phyloP scores from a whole-genome alignment of 2,113 vertebrate genomes.

The Gambusia affinis region DNA sequence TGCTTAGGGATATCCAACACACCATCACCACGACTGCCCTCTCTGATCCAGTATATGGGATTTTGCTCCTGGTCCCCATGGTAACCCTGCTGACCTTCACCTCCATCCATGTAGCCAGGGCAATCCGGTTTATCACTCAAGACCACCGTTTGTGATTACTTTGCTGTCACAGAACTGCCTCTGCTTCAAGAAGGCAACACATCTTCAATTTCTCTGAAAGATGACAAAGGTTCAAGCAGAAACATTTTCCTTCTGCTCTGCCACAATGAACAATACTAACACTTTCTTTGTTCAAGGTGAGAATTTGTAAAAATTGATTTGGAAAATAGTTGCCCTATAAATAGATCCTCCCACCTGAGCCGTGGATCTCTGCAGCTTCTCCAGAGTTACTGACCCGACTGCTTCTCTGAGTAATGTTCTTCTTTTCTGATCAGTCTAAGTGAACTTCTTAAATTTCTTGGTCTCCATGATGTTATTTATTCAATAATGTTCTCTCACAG shows the following conservation, averaged over 20 bases:
- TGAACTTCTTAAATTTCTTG: too few species aligned
- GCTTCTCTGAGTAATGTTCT: too few species aligned
- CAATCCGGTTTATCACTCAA: conserved; percentile 1
- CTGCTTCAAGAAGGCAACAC: background rate
- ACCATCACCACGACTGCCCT: background rate
- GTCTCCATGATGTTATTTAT: too few species aligned
- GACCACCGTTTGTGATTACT: background rate
- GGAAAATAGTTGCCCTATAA: too few species aligned
- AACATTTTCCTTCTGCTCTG: background rate
- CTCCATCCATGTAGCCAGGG: background rate
- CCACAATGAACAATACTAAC: background rate
- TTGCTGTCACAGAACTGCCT: background rate
- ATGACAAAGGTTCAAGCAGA: background rate
- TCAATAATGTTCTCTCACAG: too few species aligned
- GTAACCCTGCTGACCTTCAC: conserved; percentile 18
- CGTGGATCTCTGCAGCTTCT: too few species aligned
- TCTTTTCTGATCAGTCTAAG: too few species aligned
- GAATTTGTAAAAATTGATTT: background rate
- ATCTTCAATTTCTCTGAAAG: background rate
- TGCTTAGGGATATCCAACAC: background rate
- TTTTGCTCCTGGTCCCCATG: background rate
- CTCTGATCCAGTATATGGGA: background rate
- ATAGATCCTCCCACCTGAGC: too few species aligned
- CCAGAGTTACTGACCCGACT: too few species aligned
- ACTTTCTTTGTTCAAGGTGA: background rate